These are phyloP conservation scores for Amphiura filiformis DNA, from an alignment of 35 echinoderm and acorn worm species.

Conservation along the genomic window DNA sequence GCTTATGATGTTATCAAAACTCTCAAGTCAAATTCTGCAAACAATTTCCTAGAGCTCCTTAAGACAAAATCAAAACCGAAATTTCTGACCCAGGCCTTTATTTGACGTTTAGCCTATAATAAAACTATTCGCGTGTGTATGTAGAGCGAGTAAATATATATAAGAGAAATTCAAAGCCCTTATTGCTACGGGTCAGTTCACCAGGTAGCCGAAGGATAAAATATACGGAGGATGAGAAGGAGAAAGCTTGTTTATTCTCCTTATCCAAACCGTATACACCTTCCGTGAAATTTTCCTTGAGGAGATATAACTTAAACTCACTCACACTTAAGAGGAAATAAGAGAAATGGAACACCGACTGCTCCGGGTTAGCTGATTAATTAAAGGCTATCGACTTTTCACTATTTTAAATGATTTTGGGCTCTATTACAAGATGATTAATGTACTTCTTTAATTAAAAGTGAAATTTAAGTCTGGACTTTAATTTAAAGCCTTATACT, in stretches of 20 bases:
- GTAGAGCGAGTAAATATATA: not conserved
- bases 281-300: not conserved
- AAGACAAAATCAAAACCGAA: not conserved
- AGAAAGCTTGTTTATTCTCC: constrained; percentile 8
- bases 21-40: not conserved
- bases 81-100: not conserved
- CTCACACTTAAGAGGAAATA: not conserved
- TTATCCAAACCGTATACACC: not conserved
- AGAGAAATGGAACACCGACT: not conserved
- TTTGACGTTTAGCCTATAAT: not conserved
- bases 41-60: not conserved
- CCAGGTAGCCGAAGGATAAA: not conserved
- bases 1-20: constrained; percentile 1
- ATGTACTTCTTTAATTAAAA: constrained; percentile 6
- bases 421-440: constrained; percentile 8
- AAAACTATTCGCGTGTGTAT: not conserved
- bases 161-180: constrained; percentile 4
- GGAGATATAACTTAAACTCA: not conserved
- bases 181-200: not conserved
- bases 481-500: not conserved
- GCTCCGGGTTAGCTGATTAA: not conserved
- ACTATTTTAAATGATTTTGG: constrained; percentile 8
- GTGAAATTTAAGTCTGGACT: constrained; percentile 3
- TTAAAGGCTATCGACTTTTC: constrained; percentile 9
- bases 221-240: not conserved